These are phyloP conservation scores for Glaucomys volans DNA, from an alignment of 2,113 vertebrate species.

Conservation along the genomic window DNA sequence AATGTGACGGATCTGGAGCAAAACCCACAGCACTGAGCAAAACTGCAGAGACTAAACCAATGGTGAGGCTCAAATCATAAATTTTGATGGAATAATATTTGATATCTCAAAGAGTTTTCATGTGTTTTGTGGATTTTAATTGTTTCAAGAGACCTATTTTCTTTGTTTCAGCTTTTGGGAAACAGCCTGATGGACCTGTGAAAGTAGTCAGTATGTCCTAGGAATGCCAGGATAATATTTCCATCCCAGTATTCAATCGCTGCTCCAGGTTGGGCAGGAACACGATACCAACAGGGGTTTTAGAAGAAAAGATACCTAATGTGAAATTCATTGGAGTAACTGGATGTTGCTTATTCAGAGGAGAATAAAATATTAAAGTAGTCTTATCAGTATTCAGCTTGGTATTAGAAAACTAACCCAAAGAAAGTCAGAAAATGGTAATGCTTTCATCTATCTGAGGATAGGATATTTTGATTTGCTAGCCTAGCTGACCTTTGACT, in stretches of 20 bases:
- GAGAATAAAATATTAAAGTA: conserved; percentile 10
- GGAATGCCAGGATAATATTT: not conserved
- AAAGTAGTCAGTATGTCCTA: not conserved
- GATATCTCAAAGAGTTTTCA: conserved; percentile 85
- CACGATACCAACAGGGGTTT: not conserved
- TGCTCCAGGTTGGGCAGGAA: not conserved
- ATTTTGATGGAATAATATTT: conserved; percentile 85
- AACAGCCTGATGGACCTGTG: not conserved
- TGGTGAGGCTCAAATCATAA: conserved; percentile 76
- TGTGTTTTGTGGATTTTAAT: conserved; percentile 80
- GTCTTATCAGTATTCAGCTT: not conserved
- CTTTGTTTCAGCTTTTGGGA: conserved; percentile 50
- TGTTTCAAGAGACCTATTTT: conserved; percentile 78
- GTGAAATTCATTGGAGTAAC: not conserved
- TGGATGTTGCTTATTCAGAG: not conserved
- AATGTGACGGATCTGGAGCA: conserved; percentile 99
- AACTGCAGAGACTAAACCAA: conserved; percentile 86
- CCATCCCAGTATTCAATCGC: not conserved
- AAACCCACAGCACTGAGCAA: conserved; percentile 92
- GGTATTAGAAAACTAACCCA: conserved; percentile 41
- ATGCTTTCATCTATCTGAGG: not conserved
- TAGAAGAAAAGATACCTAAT: not conserved
- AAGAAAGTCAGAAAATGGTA: not conserved
- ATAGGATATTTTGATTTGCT: conserved; percentile 22
- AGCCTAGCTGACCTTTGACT: not conserved